phyloP scores from a whole-genome alignment of 2,797 vertebrate species.

The Parauchenoglanis punctatus region DNA sequence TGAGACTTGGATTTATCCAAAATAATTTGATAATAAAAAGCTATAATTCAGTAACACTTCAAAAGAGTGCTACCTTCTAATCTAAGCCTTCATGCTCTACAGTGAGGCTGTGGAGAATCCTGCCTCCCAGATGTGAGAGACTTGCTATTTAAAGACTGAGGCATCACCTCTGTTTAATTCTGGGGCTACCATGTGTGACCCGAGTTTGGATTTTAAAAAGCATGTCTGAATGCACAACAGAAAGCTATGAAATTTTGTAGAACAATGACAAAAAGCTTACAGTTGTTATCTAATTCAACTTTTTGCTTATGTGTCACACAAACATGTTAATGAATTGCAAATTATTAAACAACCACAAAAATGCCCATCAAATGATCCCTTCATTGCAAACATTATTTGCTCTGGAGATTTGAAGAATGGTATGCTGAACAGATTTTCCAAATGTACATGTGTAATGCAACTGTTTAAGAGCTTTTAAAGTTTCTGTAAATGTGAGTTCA shows the following conservation, averaged over 20 bases:
- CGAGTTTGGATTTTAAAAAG: background rate
- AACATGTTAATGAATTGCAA: background rate
- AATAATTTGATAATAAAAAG: background rate
- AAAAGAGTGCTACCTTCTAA: background rate
- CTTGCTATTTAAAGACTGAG: constrained; percentile 29
- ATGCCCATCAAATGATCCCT: background rate
- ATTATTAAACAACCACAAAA: background rate
- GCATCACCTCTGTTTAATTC: background rate
- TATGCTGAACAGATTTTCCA: no score
- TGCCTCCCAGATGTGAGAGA: constrained; percentile 1
- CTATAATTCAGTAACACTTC: background rate
- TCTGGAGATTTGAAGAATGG: background rate
- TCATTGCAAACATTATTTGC: background rate
- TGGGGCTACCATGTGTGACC: background rate
- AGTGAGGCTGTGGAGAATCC: constrained; percentile 17
- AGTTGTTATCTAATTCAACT: background rate
- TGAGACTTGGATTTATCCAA: background rate
- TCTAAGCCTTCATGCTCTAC: background rate
- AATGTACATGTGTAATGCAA: no score
- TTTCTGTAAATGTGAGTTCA: background rate
- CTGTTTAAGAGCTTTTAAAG: background rate
- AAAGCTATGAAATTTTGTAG: background rate
- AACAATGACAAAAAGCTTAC: background rate
- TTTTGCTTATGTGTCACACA: background rate
- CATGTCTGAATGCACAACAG: background rate